Percentiles rank a stretch among this genome's conserved stretches.
phyloP scores from a whole-genome alignment of 2,888 invertebrate genomes.

The Nudaria mundana region DNA sequence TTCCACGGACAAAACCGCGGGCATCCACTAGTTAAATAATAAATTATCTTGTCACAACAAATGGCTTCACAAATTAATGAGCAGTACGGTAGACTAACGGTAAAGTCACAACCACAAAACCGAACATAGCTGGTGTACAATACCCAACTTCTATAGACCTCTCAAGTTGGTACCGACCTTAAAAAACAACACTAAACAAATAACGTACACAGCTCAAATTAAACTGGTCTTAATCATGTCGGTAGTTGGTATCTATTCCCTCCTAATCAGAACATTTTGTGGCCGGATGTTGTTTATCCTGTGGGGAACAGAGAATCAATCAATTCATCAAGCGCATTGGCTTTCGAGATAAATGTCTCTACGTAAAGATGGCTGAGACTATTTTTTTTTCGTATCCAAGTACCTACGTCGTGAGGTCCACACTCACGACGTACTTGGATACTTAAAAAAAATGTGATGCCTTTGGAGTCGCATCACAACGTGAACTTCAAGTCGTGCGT shows the following conservation, averaged over 20 bases:
- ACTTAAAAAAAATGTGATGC: no score
- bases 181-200: slow-evolving; percentile 29
- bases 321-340: slow-evolving; percentile 34
- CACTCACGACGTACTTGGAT: no score
- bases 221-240: slow-evolving; percentile 31
- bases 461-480: no score
- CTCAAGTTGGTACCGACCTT: slow-evolving; percentile 8
- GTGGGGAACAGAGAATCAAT: slow-evolving; percentile 39
- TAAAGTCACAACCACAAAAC: slow-evolving; percentile 36
- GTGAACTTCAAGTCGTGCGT: no score
- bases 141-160: slow-evolving; percentile 22
- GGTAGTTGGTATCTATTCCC: slow-evolving; percentile 31
- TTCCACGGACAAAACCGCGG: no score
- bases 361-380: slow-evolving; percentile 13
- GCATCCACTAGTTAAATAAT: no score
- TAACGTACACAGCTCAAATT: slow-evolving; percentile 24
- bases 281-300: slow-evolving; percentile 39
- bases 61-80: no score
- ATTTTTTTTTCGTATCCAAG: slow-evolving; percentile 20
- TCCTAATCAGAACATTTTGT: slow-evolving; percentile 51
- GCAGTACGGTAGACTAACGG: no score
- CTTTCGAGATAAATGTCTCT: slow-evolving; percentile 19
- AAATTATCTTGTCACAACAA: no score
- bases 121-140: slow-evolving; percentile 32
- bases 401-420: no score